Percentiles rank a stretch among this genome's conserved stretches.
Evolutionary conservation across 1,140 invertebrate genomes (phyloP).

Genomic region (Drosophila murphyi): DNA sequence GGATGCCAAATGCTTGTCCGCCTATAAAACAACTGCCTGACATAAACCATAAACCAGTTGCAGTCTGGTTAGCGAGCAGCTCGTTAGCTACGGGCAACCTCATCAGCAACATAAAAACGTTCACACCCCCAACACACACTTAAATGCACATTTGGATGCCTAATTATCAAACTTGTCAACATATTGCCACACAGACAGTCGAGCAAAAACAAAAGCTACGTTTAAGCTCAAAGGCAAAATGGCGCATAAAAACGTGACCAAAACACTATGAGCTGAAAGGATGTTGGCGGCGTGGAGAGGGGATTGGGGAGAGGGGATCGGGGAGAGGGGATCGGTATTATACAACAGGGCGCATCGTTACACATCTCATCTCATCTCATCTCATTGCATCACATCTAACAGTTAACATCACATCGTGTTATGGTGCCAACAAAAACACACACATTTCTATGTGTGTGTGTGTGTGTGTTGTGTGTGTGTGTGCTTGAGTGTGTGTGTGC

Average conservation of each 20-base stretch:
- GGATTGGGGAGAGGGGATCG: not conserved
- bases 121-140: constrained; percentile 34
- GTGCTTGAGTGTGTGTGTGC: constrained; percentile 6
- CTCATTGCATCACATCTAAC: constrained; percentile 42
- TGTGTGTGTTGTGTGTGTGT: constrained; percentile 8
- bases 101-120: constrained; percentile 26
- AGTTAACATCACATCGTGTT: constrained; percentile 34
- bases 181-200: constrained; percentile 34
- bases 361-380: constrained; percentile 31
- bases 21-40: not conserved
- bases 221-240: constrained; percentile 33
- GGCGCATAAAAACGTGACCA: constrained; percentile 71
- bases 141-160: constrained; percentile 66
- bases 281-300: not conserved
- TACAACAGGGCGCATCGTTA: constrained; percentile 10
- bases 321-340: not conserved
- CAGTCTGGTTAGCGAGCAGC: not conserved
- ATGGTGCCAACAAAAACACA: constrained; percentile 50
- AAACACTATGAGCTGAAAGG: constrained; percentile 27
- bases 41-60: not conserved
- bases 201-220: constrained; percentile 17
- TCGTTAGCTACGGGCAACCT: constrained; percentile 14
- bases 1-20: not conserved
- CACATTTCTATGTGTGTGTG: constrained; percentile 10
- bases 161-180: constrained; percentile 71